Evolutionary conservation across 1,140 invertebrate genomes (phyloP), one percentile per base, ranked within the genome.

Genomic region (Drosophila grimshawi): DNA sequence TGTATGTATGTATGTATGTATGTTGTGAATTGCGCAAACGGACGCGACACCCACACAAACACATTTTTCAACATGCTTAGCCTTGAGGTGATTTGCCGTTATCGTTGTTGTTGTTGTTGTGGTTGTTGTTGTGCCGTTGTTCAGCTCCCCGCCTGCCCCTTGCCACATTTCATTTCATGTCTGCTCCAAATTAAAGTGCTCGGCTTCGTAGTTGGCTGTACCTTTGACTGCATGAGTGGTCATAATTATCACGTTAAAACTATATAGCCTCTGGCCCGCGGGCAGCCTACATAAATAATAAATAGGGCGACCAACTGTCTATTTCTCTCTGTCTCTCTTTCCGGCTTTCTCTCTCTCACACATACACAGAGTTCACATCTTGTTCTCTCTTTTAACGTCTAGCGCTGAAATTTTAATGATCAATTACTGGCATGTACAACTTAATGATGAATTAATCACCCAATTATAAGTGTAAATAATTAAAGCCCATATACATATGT

Each of bases 381-480:
- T 19, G 10, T 30, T 19, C 5, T 35, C 53, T 41, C 7, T 29
- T 19, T 10, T 2, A 10, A 2, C 1, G n/a, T 29, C 37, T 43
- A n/a, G 32, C 48, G 1, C 76, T 86, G 67, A 70, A 86, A 86
- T 73, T 86, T 86, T 70, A 86, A 86, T 88, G 82, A 77, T 71
- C 80, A 74, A 80, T 88, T 88, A 81, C 41, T 67, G 74, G 65
- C 78, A 75, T 82, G 70, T 82, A 78, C 62, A 80, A 86, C 69
- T 74, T 65, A 78, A 72, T 77, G 68, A 65, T 69, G 46, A 82
- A 82, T 82, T 82, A 79, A 76, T 86, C 80, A 80, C 46, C 61
- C 71, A 86, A 80, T 88, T 68, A 83, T 83, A 80, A 80, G 63
- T 69, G 79, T 86, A 74, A 82, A 86, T 86, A 77, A 86, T 86